These are phyloP conservation scores for Charadrius vociferus DNA, from an alignment of 2,113 vertebrate species.

Conservation along the genomic window DNA sequence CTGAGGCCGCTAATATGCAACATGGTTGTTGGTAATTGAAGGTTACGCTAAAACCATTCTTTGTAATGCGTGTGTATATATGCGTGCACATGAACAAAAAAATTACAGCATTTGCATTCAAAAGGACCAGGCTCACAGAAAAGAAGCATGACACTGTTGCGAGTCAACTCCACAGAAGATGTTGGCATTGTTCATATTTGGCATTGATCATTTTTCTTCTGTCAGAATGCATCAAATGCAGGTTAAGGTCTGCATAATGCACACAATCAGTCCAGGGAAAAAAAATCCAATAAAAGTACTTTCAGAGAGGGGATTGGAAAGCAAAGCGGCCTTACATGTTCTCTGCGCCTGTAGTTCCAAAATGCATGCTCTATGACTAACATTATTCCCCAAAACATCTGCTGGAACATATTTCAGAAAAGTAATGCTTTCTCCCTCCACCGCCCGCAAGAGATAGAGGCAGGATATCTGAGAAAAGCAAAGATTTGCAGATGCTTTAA, in stretches of 20 bases:
- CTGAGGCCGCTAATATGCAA: accelerated
- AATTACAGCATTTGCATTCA: neutral
- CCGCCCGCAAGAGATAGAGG: neutral
- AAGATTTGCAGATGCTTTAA: neutral
- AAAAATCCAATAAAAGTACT: neutral
- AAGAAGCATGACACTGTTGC: neutral
- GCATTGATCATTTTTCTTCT: neutral
- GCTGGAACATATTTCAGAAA: neutral
- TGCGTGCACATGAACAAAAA: neutral
- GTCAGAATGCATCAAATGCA: neutral
- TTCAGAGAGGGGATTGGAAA: neutral
- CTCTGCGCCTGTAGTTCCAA: neutral
- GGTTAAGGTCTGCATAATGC: neutral
- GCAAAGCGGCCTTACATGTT: neutral
- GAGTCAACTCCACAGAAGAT: neutral
- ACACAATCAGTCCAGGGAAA: neutral
- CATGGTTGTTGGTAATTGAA: neutral
- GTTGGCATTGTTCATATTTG: neutral
- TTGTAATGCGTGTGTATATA: neutral
- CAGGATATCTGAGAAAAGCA: neutral
- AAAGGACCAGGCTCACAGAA: neutral
- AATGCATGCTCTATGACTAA: neutral
- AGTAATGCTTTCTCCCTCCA: neutral
- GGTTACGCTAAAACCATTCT: neutral
- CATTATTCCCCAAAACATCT: neutral